Evolutionary conservation across 2,797 vertebrate genomes (phyloP), one percentile per base, ranked within the genome.

Genomic region (Enteromius viviparus): DNA sequence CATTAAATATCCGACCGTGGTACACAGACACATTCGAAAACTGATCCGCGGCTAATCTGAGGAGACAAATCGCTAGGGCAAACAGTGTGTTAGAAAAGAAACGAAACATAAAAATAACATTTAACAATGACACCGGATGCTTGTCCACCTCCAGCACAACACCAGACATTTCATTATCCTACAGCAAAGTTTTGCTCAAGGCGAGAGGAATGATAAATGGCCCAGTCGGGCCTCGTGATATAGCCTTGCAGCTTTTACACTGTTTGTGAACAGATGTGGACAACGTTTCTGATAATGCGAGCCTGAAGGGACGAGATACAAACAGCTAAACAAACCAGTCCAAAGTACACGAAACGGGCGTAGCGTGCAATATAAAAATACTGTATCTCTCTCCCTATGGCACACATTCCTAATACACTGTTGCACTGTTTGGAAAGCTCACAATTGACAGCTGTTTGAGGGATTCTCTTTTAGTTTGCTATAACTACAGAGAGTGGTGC

Each of bases 141-240:
- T 37, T 83, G 74, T 83, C 81, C 81, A 77, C 81, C 62, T 60
- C 21, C 17, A 68, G 47, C 64, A 55, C 65, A 76, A 66, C 49
- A 83, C 65, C 64, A 70, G 51, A 77, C 74, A 60, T 83, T 83
- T 76, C 81, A 76, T 83, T 76, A 83, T 68, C 64, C 74, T 60
- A 83, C 6, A 83, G 65, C 34, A 77, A 83, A 83, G 65, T 58
- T 70, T 83, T 23, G 62, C 81, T 83, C 37, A 70, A 83, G 51
- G 81, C 72, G 42, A 83, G 49, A 75, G 49, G 19, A 19, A 70
- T 58, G 81, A 83, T 58, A 83, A 68, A 76, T 76, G 80, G 32
- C 47, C 51, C 62, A 37, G 60, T 75, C 32, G 6, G 45, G 47
- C 60, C 71, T 40, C 3, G 47, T 45, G 71, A 82, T 76, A 82